Evolutionary conservation across 1,140 invertebrate species (phyloP), one percentile per base, ranked within the genome.

Genomic region (Rhyzopertha dominica): DNA sequence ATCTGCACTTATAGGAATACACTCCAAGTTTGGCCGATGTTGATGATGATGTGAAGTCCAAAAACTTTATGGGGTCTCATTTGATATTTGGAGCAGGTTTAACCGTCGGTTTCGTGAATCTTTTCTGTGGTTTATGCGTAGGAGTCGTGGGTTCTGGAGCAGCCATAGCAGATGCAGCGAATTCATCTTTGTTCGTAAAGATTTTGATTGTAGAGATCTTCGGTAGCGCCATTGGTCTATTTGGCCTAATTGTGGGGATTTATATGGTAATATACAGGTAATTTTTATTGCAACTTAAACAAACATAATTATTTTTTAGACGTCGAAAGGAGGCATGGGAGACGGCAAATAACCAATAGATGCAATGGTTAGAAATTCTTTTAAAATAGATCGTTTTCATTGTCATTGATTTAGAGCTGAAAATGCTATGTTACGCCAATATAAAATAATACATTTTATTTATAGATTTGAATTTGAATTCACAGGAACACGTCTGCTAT

Each of bases 161-260:
- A 37, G 90, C 90, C 12, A 72, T 94, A 18, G 82, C 90, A 28
- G 90, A 95, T 74, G 90, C 90, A 43, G 87, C 89, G 4, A 90
- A 93, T 71, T 74, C 85, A 3, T 73, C 79, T 5, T 75, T 94
- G n/a, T 95, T 95, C 65, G 89, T 95, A 2, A 91, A 92, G 68
- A 89, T 95, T 64, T 75, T 95, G 12, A 91, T 95, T 61, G 80
- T 95, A 30, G 90, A 95, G 74, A 95, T 95, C 66, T 95, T 95
- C 67, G 90, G 87, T 10, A 89, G 84, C 69, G 90, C 90, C 47
- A 93, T 95, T 70, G 90, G 90, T 54, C 73, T 95, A 0, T 95
- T 95, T 76, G 90, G 90, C 43, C 74, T 94, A 9, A 94, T 94
- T 64, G 87, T 94, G 43, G 86, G 86, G 36, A 87, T 94, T 69